These are phyloP conservation scores for Xenopus laevis DNA, from an alignment of 2,113 vertebrate genomes.

Conservation along the genomic window DNA sequence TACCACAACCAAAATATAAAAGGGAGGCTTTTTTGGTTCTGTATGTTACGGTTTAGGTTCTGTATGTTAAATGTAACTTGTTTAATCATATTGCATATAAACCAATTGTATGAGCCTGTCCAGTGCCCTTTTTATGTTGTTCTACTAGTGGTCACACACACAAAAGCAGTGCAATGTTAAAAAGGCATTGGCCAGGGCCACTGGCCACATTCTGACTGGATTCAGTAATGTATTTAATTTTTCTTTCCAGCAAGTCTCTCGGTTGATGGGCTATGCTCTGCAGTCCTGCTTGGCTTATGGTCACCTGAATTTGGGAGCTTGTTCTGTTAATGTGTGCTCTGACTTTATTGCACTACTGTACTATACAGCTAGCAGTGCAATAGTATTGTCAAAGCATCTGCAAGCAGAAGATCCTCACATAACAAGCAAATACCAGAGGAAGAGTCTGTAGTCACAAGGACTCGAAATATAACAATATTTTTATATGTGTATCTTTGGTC, in stretches of 20 bases:
- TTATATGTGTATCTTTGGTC: neutral
- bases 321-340: slow-evolving; percentile 86
- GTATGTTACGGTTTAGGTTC: no score
- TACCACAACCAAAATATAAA: no score
- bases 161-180: slow-evolving; percentile 77
- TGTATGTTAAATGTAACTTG: no score
- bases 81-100: no score
- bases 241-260: slow-evolving; percentile 7
- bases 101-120: slow-evolving; percentile 54
- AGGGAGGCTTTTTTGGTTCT: no score
- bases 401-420: slow-evolving; percentile 62
- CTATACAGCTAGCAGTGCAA: slow-evolving; percentile 96
- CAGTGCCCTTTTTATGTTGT: slow-evolving; percentile 79
- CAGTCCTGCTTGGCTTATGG: slow-evolving; percentile 11
- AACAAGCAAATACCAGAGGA: neutral
- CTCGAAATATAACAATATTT: no score
- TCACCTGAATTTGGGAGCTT: slow-evolving; percentile 18
- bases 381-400: slow-evolving; percentile 99
- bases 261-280: neutral
- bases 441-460: no score
- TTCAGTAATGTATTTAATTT: neutral
- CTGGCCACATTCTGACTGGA: slow-evolving; percentile 42
- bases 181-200: slow-evolving; percentile 77
- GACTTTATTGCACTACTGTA: slow-evolving; percentile 99
- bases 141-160: slow-evolving; percentile 69